Evolutionary conservation across 1,140 invertebrate genomes (phyloP).

Genomic region (Onthophagus taurus): DNA sequence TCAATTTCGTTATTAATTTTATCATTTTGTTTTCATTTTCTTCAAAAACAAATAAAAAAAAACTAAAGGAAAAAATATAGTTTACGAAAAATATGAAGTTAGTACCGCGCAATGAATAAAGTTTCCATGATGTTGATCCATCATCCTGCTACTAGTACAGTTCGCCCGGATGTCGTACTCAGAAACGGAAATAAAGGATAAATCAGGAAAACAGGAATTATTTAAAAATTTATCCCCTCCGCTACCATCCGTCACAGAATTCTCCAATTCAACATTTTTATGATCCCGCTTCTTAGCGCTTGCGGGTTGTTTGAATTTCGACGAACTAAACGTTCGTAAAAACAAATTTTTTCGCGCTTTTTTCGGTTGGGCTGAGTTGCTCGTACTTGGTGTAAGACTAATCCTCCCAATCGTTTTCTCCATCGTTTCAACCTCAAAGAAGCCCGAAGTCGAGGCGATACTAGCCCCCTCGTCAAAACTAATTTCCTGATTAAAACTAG

Average conservation of each 20-base stretch:
- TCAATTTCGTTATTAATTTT: too few relatives aligned
- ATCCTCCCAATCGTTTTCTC: conserved; percentile 28
- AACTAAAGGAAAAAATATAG: conserved; percentile 5
- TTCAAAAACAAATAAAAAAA: not conserved
- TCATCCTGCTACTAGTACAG: conserved; percentile 21
- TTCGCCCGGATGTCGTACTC: conserved; percentile 16
- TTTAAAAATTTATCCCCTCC: conserved; percentile 21
- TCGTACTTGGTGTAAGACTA: conserved; percentile 13
- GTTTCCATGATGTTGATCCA: conserved; percentile 19
- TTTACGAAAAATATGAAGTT: too few relatives aligned
- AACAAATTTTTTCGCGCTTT: conserved; percentile 32
- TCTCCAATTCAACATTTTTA: conserved; percentile 24
- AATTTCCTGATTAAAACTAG: conserved; percentile 20
- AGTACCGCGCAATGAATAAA: conserved; percentile 34
- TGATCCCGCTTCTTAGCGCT: conserved; percentile 18
- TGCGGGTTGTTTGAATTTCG: conserved; percentile 26
- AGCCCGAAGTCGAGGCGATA: conserved; percentile 30
- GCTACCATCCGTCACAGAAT: conserved; percentile 16
- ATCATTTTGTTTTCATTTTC: too few relatives aligned
- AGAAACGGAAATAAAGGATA: conserved; percentile 24
- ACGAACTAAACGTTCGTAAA: conserved; percentile 32
- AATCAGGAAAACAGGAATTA: conserved; percentile 33
- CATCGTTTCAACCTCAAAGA: conserved; percentile 31
- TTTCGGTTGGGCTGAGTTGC: conserved; percentile 16
- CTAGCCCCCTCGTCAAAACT: conserved; percentile 32